A percentile compares a stretch with the other conserved stretches of the same genome.
Evolutionary conservation across 2,888 invertebrate species (phyloP).

Genomic region (Cremastobaeus sp.): DNA sequence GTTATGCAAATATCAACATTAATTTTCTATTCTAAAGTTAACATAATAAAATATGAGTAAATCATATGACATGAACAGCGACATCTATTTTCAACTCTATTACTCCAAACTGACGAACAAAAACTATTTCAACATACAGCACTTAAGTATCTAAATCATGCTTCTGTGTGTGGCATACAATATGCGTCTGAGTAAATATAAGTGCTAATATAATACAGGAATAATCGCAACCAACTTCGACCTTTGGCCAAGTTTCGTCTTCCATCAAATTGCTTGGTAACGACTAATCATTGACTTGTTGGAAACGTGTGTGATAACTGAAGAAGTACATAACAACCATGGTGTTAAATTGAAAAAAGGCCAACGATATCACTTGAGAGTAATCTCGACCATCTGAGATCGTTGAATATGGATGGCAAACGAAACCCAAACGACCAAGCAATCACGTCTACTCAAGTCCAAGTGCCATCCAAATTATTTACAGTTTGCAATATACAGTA

Average conservation of each 20-base stretch:
- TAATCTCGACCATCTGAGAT: background rate
- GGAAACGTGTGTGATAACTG: background rate
- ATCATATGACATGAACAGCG: too few relatives aligned
- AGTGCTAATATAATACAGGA: constrained; percentile 23
- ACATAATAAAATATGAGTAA: too few relatives aligned
- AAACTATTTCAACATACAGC: constrained; percentile 36
- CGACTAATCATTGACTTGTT: background rate
- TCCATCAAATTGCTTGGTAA: constrained; percentile 18
- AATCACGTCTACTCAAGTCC: constrained; percentile 28
- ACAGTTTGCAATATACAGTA: constrained; percentile 35
- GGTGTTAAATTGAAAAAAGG: background rate
- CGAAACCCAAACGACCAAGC: constrained; percentile 43
- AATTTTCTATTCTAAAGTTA: too few relatives aligned
- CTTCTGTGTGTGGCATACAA: constrained; percentile 39
- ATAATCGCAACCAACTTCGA: constrained; percentile 20
- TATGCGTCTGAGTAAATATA: constrained; percentile 25
- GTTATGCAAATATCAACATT: too few relatives aligned
- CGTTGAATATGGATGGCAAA: constrained; percentile 32
- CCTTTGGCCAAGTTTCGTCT: constrained; percentile 33
- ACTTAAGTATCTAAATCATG: constrained; percentile 27
- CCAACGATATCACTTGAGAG: background rate
- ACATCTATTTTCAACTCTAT: background rate
- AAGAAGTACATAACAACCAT: background rate
- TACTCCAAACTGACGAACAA: background rate
- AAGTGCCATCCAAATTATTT: constrained; percentile 42